Base-by-base conservation (phyloP, 2,888 invertebrate genomes). In the Priocnemis perturbator region DNA sequence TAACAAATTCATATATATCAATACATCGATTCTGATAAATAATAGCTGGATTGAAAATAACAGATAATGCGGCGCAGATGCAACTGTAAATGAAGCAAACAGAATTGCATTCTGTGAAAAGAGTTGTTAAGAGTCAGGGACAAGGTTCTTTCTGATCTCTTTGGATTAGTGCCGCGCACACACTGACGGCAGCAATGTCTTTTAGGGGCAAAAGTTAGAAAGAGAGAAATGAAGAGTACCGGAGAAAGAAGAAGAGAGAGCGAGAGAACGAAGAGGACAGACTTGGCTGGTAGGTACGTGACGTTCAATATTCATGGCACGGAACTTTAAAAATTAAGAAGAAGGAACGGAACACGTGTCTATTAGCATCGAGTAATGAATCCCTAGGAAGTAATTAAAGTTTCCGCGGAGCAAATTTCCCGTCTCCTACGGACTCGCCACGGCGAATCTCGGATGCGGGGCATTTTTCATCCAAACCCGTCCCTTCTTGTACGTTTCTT, bases 281-380 rank as follows among this genome's bases (percentile, higher is more conserved):
- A 45, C n/a, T n/a, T n/a, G n/a, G 56, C 7, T 11, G 58, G 45
- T 61, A 68, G 68, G 65, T 74, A 81, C 76, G 76, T 77, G 81
- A 74, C 69, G 67, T 76, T 84, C 81, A 85, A 85, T 86, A 86
- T 86, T 86, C 86, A 86, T 84, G 73, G 68, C 64, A 48, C 21
- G 67, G 65, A 81, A 81, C 60, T 82, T 82, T 73, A 74, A 78
- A 77, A 78, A 80, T 73, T 73, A 77, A 79, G 78, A 74, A 73
- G 56, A 57, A 67, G 61, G 62, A 71, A 70, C 57, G 76, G 80
- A 81, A 86, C 82, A 82, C 79, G 85, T 86, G 84, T 86, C 86
- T 81, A 86, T 87, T 86, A 87, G 82, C 84, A 86, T 85, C 81
- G 80, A 83, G 82, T 86, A 86, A 86, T 86, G 86, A 87, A 85